Base-by-base conservation (phyloP, 2,888 invertebrate species). In the Hirtodrosophila histrioides region DNA sequence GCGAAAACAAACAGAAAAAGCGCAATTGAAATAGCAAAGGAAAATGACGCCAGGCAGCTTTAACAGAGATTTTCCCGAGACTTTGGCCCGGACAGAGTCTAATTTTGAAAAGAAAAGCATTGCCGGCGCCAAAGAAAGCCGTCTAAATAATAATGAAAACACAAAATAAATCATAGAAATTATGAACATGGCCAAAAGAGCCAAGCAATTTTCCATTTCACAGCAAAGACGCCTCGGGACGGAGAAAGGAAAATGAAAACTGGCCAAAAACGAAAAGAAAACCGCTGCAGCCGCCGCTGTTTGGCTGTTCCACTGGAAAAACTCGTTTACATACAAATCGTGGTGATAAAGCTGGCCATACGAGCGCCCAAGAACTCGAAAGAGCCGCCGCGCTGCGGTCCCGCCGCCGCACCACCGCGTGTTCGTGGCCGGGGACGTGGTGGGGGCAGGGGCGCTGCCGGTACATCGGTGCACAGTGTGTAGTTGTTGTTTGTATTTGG, bases 261-360 rank as follows among this genome's bases (percentile, higher is more conserved):
- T 75, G 72, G 78, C 68, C 77, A 63, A 75, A 85, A 82, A 69
- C 49, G 46, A 68, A 71, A 71, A 53, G 75, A 84, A 84, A 79
- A 78, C 60, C 61, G 44, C 45, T 53, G 37, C 53, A 35, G 33
- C 37, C 33, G 33, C 3, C 8, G 29, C 23, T 3, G 27, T 3
- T 46, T 61, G 11, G 12, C 35, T 43, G 33, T 39, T 51, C 61
- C 86, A 88, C 88, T 81, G 84, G 88, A 89, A 87, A 89, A 89
- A 89, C 88, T 89, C 84, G 89, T 89, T 90, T 90, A 90, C 90
- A 89, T 90, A 90, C 90, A 90, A 90, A 90, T 86, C 78, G 89
- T 89, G 84, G 90, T 90, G 79, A 90, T 90, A 89, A 90, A 90
- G 89, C 89, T 90, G 87, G 91, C 89, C 91, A 90, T 90, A 76